Evolutionary conservation across 2,113 vertebrate species (phyloP), one percentile per base, ranked within the genome.

Genomic region (Girardinichthys multiradiatus): DNA sequence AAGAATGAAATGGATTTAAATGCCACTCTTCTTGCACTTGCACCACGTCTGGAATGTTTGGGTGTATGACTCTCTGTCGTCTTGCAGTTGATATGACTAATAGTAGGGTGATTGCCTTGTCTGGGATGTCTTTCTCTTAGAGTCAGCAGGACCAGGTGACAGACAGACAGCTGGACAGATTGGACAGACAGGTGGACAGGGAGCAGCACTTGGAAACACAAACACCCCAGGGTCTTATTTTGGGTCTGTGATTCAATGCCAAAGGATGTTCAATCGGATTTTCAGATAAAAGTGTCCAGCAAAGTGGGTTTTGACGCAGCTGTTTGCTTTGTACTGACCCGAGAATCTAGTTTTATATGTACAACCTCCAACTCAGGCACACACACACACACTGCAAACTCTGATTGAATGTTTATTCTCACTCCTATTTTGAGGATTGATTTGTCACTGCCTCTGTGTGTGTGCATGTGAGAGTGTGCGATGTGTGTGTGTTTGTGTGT

Each of bases 171-270:
- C 27, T 14, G 28, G 64, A 78, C 85, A 39, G 54, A 33, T 30
- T 19, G 42, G 82, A 82, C 72, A 45, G 70, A 80, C 71, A 67
- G 39, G 64, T 62, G 33, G 77, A 83, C 77, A 67, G 76, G 45
- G 2, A 73, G 70, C 85, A 72, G 86, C 83, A 65, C 73, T 84
- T 57, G 83, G 89, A 92, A 92, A 86, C 81, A 89, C 82, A 91
- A 89, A 86, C 89, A 89, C 65, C 66, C 79, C 70, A 0, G 39
- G 67, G 59, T 82, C 86, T 91, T 93, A 93, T 93, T 94, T 91
- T 90, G 68, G 89, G 78, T 78, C 42, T 33, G 61, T 90, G 89
- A 91, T 89, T 91, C 87, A 92, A 45, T 72, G 84, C 82, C 70
- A 79, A 70, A 57, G 70, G 87, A 75, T 58, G 51, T 82, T 77